These are phyloP conservation scores for Leuciscus idus DNA, from an alignment of 2,113 vertebrate species.

Conservation along the genomic window DNA sequence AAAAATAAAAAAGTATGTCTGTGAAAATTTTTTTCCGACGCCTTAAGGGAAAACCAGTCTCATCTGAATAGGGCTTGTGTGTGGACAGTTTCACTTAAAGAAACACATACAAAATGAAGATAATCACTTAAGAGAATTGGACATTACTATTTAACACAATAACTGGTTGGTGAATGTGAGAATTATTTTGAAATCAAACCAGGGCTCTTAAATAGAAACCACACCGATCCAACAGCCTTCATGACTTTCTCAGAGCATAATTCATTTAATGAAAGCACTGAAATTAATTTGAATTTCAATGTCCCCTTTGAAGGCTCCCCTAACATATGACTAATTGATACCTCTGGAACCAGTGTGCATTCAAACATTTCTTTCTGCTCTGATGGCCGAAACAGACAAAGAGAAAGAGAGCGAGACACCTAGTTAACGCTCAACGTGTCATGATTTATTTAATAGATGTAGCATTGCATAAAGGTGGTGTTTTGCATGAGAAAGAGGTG, in stretches of 20 bases:
- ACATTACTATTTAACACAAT: background rate
- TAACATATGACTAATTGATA: conserved; percentile 62
- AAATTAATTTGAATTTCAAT: conserved; percentile 59
- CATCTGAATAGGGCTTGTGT: background rate
- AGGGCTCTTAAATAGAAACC: background rate
- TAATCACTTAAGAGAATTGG: background rate
- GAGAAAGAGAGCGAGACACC: conserved; percentile 38
- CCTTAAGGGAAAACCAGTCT: background rate
- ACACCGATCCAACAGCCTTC: conserved; percentile 21
- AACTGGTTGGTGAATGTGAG: background rate
- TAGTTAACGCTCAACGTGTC: conserved; percentile 55
- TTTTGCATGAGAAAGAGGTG: conserved; percentile 43
- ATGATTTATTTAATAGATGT: conserved; percentile 66
- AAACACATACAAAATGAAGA: background rate
- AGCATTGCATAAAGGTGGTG: conserved; percentile 52
- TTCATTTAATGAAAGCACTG: conserved; percentile 43
- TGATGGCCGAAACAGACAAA: conserved; percentile 1
- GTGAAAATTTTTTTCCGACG: background rate
- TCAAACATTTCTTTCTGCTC: conserved; percentile 47
- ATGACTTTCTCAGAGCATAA: conserved; percentile 1
- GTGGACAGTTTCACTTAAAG: background rate
- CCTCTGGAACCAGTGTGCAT: conserved; percentile 55
- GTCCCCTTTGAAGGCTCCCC: conserved; percentile 57
- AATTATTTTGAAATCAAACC: conserved; percentile 2
- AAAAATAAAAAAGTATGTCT: background rate